Base-by-base conservation (phyloP, 1,140 invertebrate genomes). In the Drosophila melanica region DNA sequence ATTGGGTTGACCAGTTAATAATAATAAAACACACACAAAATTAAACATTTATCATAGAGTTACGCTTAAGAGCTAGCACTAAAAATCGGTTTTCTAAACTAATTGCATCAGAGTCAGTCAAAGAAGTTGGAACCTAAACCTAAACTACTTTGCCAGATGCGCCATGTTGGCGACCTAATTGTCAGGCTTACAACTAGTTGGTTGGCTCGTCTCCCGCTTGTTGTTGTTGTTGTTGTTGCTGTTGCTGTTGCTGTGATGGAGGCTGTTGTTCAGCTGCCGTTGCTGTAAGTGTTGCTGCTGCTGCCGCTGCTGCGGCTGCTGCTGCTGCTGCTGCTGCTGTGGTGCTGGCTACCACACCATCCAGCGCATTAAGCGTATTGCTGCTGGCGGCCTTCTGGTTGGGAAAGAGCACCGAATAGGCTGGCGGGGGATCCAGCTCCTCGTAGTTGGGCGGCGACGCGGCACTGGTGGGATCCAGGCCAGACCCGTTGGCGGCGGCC, bases 321-420 rank as follows among this genome's bases (percentile, higher is more conserved):
- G 79, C 81, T 10, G 78, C 65, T 45, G 84, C 60, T 10, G 77
- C 64, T 11, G 84, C 75, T 7, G 70, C 71, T 41, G 84, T 87
- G n/a, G 81, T 79, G n/a, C 76, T 85, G 16, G 79, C 74, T 3
- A 81, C 77, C 12, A 51, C 63, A 1, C 66, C 79, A 60, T 89
- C 90, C 42, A 90, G 54, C 4, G 76, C 75, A 44, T 77, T 86
- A 10, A 91, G 54, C 8, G 87, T 92, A 42, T 78, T 89, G 63
- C 80, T 91, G 65, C 86, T 89, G 67, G 87, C 86, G 4, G 91
- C 90, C 70, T 92, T 92, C 51, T 92, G 90, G 51, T 91, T 90
- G 65, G 91, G 91, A 54, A 92, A 92, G 35, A 92, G 79, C 48
- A 90, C 87, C 51, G 91, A 92, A 53, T 92, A 92, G 23, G 90